Base-by-base conservation (phyloP, 2,888 invertebrate species). In the Beris chalybata region DNA sequence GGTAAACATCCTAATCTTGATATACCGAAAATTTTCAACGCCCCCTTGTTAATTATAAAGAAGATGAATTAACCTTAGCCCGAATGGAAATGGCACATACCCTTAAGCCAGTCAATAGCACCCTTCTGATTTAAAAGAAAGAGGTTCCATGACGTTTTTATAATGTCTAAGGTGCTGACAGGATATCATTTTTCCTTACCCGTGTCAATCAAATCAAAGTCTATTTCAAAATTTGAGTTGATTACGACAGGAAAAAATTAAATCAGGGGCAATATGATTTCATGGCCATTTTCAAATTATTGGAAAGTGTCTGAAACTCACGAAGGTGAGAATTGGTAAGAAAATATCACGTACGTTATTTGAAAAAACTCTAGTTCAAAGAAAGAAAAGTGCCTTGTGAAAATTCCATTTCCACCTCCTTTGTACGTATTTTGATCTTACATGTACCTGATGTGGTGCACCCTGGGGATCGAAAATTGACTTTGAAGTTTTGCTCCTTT, bases 141-240 rank as follows among this genome's bases (percentile, higher is more conserved):
- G 22, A 13, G 11, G 52, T 7, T 3, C 11, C 29, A 5, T 7
- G 52, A 52, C 11, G 4, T 52, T 30, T 22, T 30, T 22, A 15
- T 15, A 15, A 29, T 52, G 29, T 52, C 15, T 52, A 29, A 13
- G 3, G 29, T 52, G 52, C 52, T 30, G 22, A 52, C 52, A 29
- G 6, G 22, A 13, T 52, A 52, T 52, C 52, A 52, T 52, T 29
- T n/a, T 52, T 52, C 29, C 52, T 52, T 29, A 52, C 52, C 52
- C 52, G 29, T 30, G 29, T 52, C 52, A 52, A 52, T 52, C 52
- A 52, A 52, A 5, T 52, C 29, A 52, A 29, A 7, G 29, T 30
- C 7, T 29, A 5, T 30, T 7, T 22, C 12, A 30, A 52, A n/a
- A 29, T 52, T 52, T 29, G 29, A 52, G 7, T 52, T 52, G 52